Evolutionary conservation across 2,113 vertebrate genomes (phyloP).

Genomic region (Hippocampus comes): DNA sequence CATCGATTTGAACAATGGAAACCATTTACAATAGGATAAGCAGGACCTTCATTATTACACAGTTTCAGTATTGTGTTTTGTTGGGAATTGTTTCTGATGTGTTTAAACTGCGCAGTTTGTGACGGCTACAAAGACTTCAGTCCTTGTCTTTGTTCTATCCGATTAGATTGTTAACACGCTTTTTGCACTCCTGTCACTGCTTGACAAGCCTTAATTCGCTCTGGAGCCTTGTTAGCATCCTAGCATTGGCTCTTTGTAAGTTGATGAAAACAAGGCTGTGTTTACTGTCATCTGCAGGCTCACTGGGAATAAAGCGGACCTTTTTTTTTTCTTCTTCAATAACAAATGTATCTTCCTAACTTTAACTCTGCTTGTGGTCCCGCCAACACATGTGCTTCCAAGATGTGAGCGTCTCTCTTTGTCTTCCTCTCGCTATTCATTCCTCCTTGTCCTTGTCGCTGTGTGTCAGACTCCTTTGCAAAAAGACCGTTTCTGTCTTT

Average conservation of each 20-base stretch:
- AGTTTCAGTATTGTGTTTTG: neutral
- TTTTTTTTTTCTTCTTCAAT: neutral
- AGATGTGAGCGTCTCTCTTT: slow-evolving; percentile 7
- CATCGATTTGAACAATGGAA: too few species aligned
- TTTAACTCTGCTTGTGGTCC: slow-evolving; percentile 4
- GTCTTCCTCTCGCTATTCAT: neutral
- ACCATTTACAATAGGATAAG: neutral
- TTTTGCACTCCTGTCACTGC: neutral
- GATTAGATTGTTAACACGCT: neutral
- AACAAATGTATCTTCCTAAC: slow-evolving; percentile 2
- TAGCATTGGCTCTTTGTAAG: neutral
- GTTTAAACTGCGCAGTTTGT: neutral
- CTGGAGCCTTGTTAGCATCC: slow-evolving; percentile 1
- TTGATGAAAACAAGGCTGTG: slow-evolving; percentile 4
- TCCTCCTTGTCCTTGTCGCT: slow-evolving; percentile 2
- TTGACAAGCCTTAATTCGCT: neutral
- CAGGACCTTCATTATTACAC: neutral
- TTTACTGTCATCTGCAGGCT: slow-evolving; percentile 10
- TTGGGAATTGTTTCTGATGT: neutral
- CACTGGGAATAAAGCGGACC: neutral
- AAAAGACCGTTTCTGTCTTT: neutral
- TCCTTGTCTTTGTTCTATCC: neutral
- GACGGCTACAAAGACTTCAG: neutral
- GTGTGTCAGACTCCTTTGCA: neutral
- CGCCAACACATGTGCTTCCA: slow-evolving; percentile 10